phyloP scores from a whole-genome alignment of 2,888 invertebrate species.

The Chalcosyrphus nemorum region DNA sequence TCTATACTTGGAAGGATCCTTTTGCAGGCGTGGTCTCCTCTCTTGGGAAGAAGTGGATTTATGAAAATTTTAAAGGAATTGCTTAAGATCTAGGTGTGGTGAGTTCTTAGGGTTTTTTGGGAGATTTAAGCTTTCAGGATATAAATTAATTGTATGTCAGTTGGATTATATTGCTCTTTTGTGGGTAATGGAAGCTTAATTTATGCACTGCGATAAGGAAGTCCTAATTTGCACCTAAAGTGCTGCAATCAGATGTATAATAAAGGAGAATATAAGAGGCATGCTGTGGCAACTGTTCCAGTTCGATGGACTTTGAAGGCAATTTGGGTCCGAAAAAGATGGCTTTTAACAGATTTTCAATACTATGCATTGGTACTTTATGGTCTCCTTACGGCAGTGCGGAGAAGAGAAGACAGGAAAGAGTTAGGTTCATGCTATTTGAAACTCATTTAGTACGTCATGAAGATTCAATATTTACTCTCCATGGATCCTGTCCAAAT shows the following conservation, averaged over 20 bases:
- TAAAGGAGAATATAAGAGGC: too few relatives aligned
- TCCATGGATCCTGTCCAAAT: too few relatives aligned
- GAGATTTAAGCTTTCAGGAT: background rate
- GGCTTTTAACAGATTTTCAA: too few relatives aligned
- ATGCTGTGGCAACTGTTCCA: too few relatives aligned
- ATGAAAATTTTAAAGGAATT: background rate
- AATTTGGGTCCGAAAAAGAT: too few relatives aligned
- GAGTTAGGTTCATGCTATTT: too few relatives aligned
- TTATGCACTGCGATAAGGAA: background rate
- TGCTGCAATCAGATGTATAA: background rate
- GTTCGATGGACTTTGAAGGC: too few relatives aligned
- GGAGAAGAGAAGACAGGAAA: too few relatives aligned
- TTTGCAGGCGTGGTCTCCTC: background rate
- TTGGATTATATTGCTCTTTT: constrained; percentile 36
- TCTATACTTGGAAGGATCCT: background rate
- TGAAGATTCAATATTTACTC: too few relatives aligned
- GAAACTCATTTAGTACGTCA: too few relatives aligned
- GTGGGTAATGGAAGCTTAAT: background rate
- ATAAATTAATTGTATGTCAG: constrained; percentile 39
- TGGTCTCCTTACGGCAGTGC: too few relatives aligned
- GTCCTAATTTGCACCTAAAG: background rate
- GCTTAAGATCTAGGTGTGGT: background rate
- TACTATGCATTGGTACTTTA: too few relatives aligned
- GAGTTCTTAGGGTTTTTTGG: background rate
- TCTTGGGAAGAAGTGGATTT: background rate